Evolutionary conservation across 2,888 invertebrate species (phyloP), one percentile per base, ranked within the genome.

Genomic region (Megaustenia siamemsis): DNA sequence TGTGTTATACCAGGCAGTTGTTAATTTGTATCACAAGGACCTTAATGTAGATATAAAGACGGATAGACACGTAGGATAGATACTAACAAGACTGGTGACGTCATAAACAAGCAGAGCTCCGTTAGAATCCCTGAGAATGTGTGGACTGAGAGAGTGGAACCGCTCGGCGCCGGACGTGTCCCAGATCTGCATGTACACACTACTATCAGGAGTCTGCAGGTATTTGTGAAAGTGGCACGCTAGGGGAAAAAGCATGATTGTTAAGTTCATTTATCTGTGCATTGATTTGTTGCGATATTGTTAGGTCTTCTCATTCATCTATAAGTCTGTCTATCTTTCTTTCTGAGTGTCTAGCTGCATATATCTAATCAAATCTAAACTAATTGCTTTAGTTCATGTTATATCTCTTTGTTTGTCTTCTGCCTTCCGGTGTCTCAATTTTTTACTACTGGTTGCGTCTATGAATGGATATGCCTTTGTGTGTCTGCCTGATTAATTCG

Each of bases 201-300:
- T 28, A 12, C 24, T 32, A 60, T 82, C 82, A 38, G 82, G 82
- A 28, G 82, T 82, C 40, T 82, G 73, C 15, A 82, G 73, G 49
- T 82, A 82, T 24, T 82, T 82, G 73, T 82, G 82, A 32, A 53
- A 73, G 73, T 82, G 82, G 32, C 82, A 73, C 32, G 82, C 82
- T 82, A 73, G 21, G 1, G 15, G 35, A 8, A 73, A 28, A 12
- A 28, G 10, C 40, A 12, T 8, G n/a, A 8, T 2, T 69, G 63
- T n/a, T 63, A 56, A n/a, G n/a, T n/a, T n/a, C n/a, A 21, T 60
- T 12, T 6, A 49, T 49, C 18, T 49, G 18, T 49, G 18, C 18
- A 49, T 49, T 5, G 0, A 15, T 56, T 24, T 56, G n/a, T 56
- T 24, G 21, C 21, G 12, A 56, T 56, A n/a, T n/a, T n/a, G n/a